Evolutionary conservation across 1,140 invertebrate species (phyloP).

Genomic region (Coptotermes formosanus): DNA sequence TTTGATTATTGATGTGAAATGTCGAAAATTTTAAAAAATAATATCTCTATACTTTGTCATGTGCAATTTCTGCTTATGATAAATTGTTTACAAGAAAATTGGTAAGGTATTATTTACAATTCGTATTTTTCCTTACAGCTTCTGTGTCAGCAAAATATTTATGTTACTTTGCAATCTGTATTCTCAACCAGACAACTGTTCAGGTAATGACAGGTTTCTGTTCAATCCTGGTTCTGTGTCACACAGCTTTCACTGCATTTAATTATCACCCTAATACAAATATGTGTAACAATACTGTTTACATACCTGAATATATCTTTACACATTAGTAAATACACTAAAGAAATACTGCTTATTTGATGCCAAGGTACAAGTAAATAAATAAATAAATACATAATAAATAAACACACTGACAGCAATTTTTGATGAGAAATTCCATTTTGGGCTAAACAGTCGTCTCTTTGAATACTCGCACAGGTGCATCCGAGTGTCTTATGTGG

Average conservation of each 20-base stretch:
- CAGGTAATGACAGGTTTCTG: not conserved
- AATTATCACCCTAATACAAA: not conserved
- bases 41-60: too few relatives aligned
- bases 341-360: not conserved
- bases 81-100: too few relatives aligned
- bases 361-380: not conserved
- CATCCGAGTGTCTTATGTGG: conserved; percentile 52
- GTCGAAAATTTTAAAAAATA: too few relatives aligned
- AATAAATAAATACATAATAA: not conserved
- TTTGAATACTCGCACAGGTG: conserved; percentile 53
- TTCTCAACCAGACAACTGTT: not conserved
- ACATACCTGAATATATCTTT: not conserved
- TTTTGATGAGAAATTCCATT: not conserved
- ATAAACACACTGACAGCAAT: not conserved
- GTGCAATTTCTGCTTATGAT: too few relatives aligned
- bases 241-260: not conserved
- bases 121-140: too few relatives aligned
- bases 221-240: not conserved
- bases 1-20: too few relatives aligned
- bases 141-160: too few relatives aligned
- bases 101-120: too few relatives aligned
- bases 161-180: too few relatives aligned
- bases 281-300: not conserved
- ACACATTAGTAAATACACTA: not conserved
- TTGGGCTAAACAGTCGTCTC: conserved; percentile 53